Base-by-base conservation (phyloP, 2,113 vertebrate genomes). In the Platysteira castanea region DNA sequence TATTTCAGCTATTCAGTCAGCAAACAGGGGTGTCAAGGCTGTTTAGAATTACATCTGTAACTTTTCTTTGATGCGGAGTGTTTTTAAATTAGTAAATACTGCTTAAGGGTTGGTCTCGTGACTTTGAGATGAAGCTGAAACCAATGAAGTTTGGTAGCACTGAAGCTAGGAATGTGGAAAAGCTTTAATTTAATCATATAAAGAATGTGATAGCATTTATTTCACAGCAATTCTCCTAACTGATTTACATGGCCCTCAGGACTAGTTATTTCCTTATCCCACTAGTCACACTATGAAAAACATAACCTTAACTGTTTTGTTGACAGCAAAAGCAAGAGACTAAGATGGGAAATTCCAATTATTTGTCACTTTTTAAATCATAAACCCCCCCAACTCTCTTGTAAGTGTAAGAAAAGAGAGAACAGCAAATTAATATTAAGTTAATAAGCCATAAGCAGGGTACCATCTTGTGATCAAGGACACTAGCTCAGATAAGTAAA, bases 31-130 rank as follows among this genome's bases (percentile, higher is more conserved):
- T 93, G 87, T 95, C 89, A 89, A 93, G 79, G 85, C 77, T 91
- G 77, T 94, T 97, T 95, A 96, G 89, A 96, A 91, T 88, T 96
- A 95, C 84, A 94, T 93, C 90, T 97, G 90, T 95, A 95, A 91
- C 69, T 93, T 97, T 95, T 95, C 68, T 95, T 96, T 97, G 84
- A 93, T 84, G 74, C 46, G 82, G 67, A 92, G 46, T 89, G 69
- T 71, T 84, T 94, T 53, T 35, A 71, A 95, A 88, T 91, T 88
- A 92, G 63, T 91, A 89, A 95, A 93, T 86, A 80, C 23, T 76
- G 76, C 84, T 93, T 89, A 84, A 73, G 86, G 68, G 57, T 54
- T 83, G 28, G 53, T 77, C n/a, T 73, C 6, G 26, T 71, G 87
- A 90, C 42, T 93, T 87, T 57, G 11, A 41, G 67, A 90, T 92